Evolutionary conservation across 2,888 invertebrate genomes (phyloP), one percentile per base, ranked within the genome.

Genomic region (Cybosia mesomella): DNA sequence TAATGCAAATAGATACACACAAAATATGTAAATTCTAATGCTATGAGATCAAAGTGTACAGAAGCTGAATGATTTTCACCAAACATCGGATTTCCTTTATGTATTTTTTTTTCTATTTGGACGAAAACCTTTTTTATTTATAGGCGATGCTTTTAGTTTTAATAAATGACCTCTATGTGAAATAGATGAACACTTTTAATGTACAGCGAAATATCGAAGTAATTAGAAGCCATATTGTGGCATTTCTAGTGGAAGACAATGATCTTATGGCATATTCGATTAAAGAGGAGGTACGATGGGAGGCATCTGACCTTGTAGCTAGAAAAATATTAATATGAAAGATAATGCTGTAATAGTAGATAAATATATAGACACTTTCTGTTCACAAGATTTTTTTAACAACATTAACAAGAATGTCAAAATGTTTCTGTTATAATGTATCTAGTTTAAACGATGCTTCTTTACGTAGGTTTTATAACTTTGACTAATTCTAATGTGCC

Each of bases 1-100:
- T 80, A 87, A 87, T 73, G 83, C 88, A 90, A 92, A 94, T 90
- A 89, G 87, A 87, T 86, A 87, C 82, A 78, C 77, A 81, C 88
- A 87, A 91, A 90, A 91, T 94, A 94, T 95, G 95, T 94, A 93
- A 94, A 95, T 95, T 92, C 87, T 91, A 92, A 93, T 90, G 86
- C 88, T 86, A 83, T 86, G 76, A 91, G 92, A 94, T 94, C 94
- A 95, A 94, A 94, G 94, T 85, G 65, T 58, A 67, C 74, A 77
- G 81, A 68, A 79, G 80, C 75, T 71, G 83, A 82, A 83, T 87
- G 89, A 88, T 89, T 89, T 86, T 84, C 85, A 75, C 85, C 77
- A 70, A 71, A 71, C 82, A 81, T 82, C 59, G 75, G 72, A 74
- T 82, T 81, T 75, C 74, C 74, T 85, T 84, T 83, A 83, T 79